Evolutionary conservation across 1,140 invertebrate genomes (phyloP), one percentile per base, ranked within the genome.

Genomic region (Pteromalus puparum): DNA sequence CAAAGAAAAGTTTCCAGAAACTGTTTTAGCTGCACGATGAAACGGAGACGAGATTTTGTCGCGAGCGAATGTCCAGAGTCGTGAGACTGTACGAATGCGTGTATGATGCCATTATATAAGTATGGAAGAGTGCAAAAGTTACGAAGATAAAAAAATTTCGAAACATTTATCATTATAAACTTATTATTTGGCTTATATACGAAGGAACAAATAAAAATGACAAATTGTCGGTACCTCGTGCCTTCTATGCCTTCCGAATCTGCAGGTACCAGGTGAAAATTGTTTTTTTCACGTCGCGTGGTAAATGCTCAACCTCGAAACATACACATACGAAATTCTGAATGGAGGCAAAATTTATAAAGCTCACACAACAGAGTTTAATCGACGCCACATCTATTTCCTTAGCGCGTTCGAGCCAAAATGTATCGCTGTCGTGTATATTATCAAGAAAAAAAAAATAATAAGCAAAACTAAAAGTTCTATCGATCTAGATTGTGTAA

Each of bases 241-340:
- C 90, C 90, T 91, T 91, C 88, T 91, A 88, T 89, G 90, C 89
- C 89, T 90, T 91, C 88, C 88, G 61, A 81, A 78, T 77, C 87
- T 88, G 80, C 87, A 87, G 87, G 88, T 89, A 89, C 86, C 87
- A 82, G 88, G 84, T 85, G 85, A 86, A 87, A 85, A 87, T 87
- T 88, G 88, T 89, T 87, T 87, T 79, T 86, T 75, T 80, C 73
- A 86, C 83, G 34, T 83, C 86, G 65, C 81, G 81, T 83, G 85
- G 82, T 82, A 77, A 86, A 84, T 85, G 68, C 61, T 82, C 72
- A 81, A 46, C 15, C 72, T 76, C 38, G 53, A 77, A 73, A 61
- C 78, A 78, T 42, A 42, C 73, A 15, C 24, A 21, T 80, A 81
- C 74, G 81, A 82, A 80, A 84, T 79, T 82, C 73, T 80, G 61